phyloP scores from a whole-genome alignment of 2,888 invertebrate species.

The Ceriagrion tenellum region DNA sequence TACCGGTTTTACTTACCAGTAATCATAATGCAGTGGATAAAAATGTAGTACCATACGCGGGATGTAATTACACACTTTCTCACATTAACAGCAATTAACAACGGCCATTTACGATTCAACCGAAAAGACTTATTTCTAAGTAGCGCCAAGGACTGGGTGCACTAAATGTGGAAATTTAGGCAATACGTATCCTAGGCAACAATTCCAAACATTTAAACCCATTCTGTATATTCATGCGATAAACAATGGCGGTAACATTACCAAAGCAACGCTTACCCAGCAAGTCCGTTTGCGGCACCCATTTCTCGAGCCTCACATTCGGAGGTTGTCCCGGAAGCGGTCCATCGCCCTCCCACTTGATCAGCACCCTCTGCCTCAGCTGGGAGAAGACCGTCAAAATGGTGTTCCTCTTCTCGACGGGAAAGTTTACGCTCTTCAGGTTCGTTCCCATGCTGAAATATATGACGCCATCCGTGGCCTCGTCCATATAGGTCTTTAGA shows the following conservation, averaged over 20 bases:
- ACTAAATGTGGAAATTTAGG: too few relatives aligned
- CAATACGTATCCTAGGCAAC: too few relatives aligned
- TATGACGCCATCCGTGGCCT: slow-evolving; percentile 78
- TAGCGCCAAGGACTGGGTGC: too few relatives aligned
- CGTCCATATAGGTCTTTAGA: slow-evolving; percentile 77
- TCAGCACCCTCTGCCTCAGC: slow-evolving; percentile 79
- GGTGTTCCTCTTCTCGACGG: slow-evolving; percentile 75
- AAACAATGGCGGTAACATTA: background rate
- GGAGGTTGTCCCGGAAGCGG: slow-evolving; percentile 76
- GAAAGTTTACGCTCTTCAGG: slow-evolving; percentile 76
- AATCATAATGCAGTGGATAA: too few relatives aligned
- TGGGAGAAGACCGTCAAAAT: slow-evolving; percentile 77
- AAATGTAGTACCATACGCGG: too few relatives aligned
- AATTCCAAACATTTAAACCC: too few relatives aligned
- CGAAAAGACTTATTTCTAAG: too few relatives aligned
- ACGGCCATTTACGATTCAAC: too few relatives aligned
- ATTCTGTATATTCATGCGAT: too few relatives aligned
- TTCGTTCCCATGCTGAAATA: slow-evolving; percentile 80
- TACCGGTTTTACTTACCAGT: too few relatives aligned
- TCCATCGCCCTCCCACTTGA: slow-evolving; percentile 78
- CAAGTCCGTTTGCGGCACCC: slow-evolving; percentile 86
- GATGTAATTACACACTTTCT: too few relatives aligned
- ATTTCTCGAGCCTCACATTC: slow-evolving; percentile 81
- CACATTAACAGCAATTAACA: too few relatives aligned
- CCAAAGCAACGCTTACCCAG: slow-evolving; percentile 77